Base-by-base conservation (phyloP, 1,140 invertebrate genomes). In the Drosophila dunni region DNA sequence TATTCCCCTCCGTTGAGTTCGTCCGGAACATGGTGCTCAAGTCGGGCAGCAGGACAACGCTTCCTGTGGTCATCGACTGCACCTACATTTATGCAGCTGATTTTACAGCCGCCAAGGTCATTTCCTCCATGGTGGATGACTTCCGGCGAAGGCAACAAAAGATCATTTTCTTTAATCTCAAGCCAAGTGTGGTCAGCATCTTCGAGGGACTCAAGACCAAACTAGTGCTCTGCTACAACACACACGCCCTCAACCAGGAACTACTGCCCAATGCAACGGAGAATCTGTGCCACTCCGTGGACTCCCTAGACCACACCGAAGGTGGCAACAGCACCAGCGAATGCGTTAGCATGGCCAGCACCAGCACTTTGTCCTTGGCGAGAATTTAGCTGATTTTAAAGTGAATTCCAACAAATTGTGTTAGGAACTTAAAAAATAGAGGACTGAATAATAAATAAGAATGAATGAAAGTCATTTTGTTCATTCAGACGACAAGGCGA, bases 1-100 rank as follows among this genome's bases (percentile, higher is more conserved):
- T 97, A 80, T 98, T 98, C 92, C 97, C 97, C 1, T 97, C 96
- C 0, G 96, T 97, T 44, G 97, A 98, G 90, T 97, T 97, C 92
- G 95, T 98, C 20, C 93, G 96, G 56, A 95, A 95, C 74, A 93
- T 97, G 45, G 96, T 98, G 6, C 95, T 95, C 4, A 97, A 97
- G 92, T 95, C 95, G 78, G 95, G 96, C 54, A 93, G 94, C 4
- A 93, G 94, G 63, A 94, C 94, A 65, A 93, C 93, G 5, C 93
- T 96, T 11, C 96, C 96, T 2, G 96, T 97, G 6, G 96, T 97
- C n/a, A 95, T 97, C 36, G 96, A 97, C 86, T 97, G 96, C 92
- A 95, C 96, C 8, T 96, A 97, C 90, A 96, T 97, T 73, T 96
- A 96, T 91, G 95, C 95, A 44, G 96, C 96, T 5, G 96, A 97